Conservation (phyloP, 2,888 invertebrate species). For the Liopterus haemorrhoidalis region DNA sequence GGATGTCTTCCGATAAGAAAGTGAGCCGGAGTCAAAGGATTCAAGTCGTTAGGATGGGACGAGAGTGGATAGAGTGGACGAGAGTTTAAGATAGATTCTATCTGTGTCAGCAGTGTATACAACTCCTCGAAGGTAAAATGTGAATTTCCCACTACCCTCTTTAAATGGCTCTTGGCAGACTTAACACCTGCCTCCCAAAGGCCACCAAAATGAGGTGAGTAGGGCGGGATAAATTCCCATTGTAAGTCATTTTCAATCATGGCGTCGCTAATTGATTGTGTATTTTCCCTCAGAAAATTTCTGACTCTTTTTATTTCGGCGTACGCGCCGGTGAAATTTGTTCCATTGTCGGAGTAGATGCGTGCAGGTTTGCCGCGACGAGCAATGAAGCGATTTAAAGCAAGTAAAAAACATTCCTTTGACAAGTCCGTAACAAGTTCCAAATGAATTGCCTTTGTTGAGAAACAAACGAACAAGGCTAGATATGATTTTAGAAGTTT, state of each 20-base stretch:
- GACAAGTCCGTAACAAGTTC: constrained; percentile 32
- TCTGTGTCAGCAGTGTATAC: constrained; percentile 28
- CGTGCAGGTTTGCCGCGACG: constrained; percentile 29
- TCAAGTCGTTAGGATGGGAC: constrained; percentile 29
- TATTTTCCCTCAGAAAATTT: no score
- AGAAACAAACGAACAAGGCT: constrained; percentile 30
- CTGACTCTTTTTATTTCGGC: no score
- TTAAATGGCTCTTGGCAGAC: constrained; percentile 25
- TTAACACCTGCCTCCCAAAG: constrained; percentile 30
- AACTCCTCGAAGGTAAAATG: constrained; percentile 27
- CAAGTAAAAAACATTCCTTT: constrained; percentile 31
- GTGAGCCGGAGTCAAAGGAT: constrained; percentile 35
- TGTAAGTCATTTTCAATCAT: no score
- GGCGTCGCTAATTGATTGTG: no score
- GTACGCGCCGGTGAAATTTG: constrained; percentile 29
- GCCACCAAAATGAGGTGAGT: constrained; percentile 29
- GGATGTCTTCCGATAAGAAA: constrained; percentile 32
- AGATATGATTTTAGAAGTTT: constrained; percentile 28
- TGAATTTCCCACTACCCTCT: constrained; percentile 18
- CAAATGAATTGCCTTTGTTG: constrained; percentile 32
- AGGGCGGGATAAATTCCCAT: constrained; percentile 28
- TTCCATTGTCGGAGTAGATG: constrained; percentile 33
- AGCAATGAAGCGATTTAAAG: constrained; percentile 30
- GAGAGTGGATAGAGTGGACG: constrained; percentile 33
- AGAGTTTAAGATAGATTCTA: constrained; percentile 36